Evolutionary conservation across 1,140 invertebrate genomes (phyloP), one percentile per base, ranked within the genome.

Genomic region (Trachymyrmex septentrionalis): DNA sequence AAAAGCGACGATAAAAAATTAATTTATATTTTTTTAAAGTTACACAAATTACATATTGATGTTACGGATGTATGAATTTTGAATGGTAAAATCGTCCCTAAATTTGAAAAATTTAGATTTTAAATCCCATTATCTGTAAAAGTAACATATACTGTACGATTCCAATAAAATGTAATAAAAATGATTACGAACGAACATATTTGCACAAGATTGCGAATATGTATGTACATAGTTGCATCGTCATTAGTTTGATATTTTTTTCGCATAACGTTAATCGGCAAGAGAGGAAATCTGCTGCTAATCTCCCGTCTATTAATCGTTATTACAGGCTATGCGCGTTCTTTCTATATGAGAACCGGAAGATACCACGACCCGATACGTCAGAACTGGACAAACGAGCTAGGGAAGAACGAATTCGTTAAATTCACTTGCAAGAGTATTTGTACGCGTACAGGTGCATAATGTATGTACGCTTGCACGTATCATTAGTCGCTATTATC

Each of bases 401-500:
- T 71, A 44, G 66, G 3, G 34, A 71, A 57, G n/a, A 69, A 67
- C 14, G 27, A 81, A 71, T 59, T 71, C 78, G 67, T 69, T 71
- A 81, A 59, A 81, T 71, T 81, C 12, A 69, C 77, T 24, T 55
- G 14, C 50, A 55, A 19, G 59, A 38, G 16, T 64, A 21, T 66
- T 50, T 24, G 48, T 38, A 67, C 27, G 64, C 30, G 16, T 81
- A 57, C 66, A 81, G 10, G 48, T 71, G 50, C 27, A 38, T 76
- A 76, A 38, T 38, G 66, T 55, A 27, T 67, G 48, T 34, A 55
- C 77, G 38, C 67, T 38, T 48, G 53, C 53, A 59, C 16, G 34
- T 59, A 6, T 81, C 21, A 48, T 57, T 71, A 69, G n/a, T 44
- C 21, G n/a, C 34, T 44, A 71, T 81, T 81, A 71, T 81, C 78